Evolutionary conservation across 2,797 vertebrate genomes (phyloP), one percentile per base, ranked within the genome.

Genomic region (Lagocephalus sceleratus): DNA sequence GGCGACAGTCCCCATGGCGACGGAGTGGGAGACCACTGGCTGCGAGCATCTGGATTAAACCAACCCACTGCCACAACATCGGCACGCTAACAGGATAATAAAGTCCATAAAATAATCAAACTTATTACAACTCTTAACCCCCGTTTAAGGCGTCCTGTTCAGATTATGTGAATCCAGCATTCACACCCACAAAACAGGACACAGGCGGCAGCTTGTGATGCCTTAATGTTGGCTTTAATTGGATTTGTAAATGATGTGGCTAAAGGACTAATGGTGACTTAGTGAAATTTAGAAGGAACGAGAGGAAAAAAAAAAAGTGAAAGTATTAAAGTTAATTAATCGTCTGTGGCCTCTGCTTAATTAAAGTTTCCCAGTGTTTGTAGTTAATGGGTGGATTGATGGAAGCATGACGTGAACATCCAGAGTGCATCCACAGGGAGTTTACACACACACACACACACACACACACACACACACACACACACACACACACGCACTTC

Each of bases 311-410:
- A 29, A 73, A 58, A 67, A 59, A 71, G 73, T 55, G 54, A 59
- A 73, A 77, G 85, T 85, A 71, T 85, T 78, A 79, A 83, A 87
- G 82, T 86, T 85, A 85, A 87, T 90, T 85, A 88, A 86, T 81
- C 71, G 60, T 83, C 73, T 73, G 66, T 60, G 78, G 72, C 78
- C 63, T 62, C 55, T 5, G 78, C 58, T 79, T 83, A 79, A 89
- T 89, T 89, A 78, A 85, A 88, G 75, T 84, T 82, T 83, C 66
- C 68, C 75, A 71, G 64, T 87, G 85, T 86, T 80, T 84, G 81
- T 72, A 77, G 70, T 82, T 86, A 86, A 82, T 78, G 74, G 70
- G 62, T 63, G 73, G 78, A 82, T 78, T 75, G 84, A 66, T 73
- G 74, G 62, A 79, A 84, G 83, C 86, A 81, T 83, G 50, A 71